Conservation (phyloP, 2,113 vertebrate species). For the Narcine bancroftii region DNA sequence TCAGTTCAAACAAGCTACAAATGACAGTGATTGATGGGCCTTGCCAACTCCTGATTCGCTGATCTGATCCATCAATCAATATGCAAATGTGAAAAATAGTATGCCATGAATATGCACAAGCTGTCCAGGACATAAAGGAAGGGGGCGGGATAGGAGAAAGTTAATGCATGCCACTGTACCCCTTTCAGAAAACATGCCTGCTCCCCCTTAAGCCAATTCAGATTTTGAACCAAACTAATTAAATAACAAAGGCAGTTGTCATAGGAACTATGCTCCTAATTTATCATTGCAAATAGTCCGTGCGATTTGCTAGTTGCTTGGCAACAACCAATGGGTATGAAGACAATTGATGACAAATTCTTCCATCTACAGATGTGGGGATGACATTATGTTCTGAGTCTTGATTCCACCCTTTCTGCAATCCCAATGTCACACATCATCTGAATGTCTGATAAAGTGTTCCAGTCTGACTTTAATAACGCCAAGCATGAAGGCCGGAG, state of each 20-base stretch:
- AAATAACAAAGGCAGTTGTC: conserved; percentile 94
- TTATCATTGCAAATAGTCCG: conserved; percentile 81
- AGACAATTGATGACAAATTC: conserved; percentile 71
- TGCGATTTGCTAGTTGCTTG: conserved; percentile 78
- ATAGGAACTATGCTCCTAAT: conserved; percentile 87
- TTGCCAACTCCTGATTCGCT: conserved; percentile 86
- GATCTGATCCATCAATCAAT: conserved; percentile 99
- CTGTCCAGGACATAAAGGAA: conserved; percentile 25
- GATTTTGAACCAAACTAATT: conserved; percentile 87
- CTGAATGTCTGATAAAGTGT: conserved; percentile 10
- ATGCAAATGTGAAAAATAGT: conserved; percentile 57
- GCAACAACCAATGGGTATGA: conserved; percentile 78
- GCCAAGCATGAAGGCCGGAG: not conserved
- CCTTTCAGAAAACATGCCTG: conserved; percentile 51
- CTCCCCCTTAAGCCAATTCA: conserved; percentile 66
- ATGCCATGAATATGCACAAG: conserved; percentile 32
- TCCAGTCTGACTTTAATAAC: not conserved
- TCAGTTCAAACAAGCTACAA: conserved; percentile 57
- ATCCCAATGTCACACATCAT: conserved; percentile 9
- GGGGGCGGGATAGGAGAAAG: conserved; percentile 42
- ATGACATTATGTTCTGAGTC: conserved; percentile 52
- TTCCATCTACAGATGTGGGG: conserved; percentile 68
- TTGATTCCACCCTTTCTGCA: not conserved
- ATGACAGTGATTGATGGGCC: conserved; percentile 88
- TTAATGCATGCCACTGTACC: conserved; percentile 47